Evolutionary conservation across 2,888 invertebrate genomes (phyloP), one percentile per base, ranked within the genome.

Genomic region (Salticus scenicus): DNA sequence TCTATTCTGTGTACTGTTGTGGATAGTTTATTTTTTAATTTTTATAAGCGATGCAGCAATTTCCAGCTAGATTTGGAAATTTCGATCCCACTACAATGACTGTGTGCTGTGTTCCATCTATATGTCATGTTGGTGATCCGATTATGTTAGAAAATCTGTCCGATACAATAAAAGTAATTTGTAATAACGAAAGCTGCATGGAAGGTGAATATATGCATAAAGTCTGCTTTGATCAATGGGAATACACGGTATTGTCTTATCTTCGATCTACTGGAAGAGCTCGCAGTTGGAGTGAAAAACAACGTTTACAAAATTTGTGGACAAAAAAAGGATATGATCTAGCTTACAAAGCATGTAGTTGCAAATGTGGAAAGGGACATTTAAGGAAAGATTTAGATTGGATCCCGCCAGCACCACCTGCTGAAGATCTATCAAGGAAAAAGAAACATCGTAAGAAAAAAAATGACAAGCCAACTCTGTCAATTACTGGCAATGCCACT

Each of bases 281-380:
- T 2, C 93, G 98, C 28, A 96, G 96, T 89, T 98, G 98, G 98
- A 97, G 97, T 47, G 98, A 98, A 91, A 94, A 97, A 83, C 98
- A 98, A 91, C 94, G 98, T 33, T 94, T 95, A 90, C 98, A 98
- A 92, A 98, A 98, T 92, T 92, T 98, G 84, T 98, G 98, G 98
- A 97, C 98, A 80, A 98, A 98, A 92, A 98, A 98, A 92, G 98
- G 98, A 76, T 98, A 98, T 92, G 98, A 98, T 92, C 92, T 98
- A 91, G 97, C 97, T 8, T 98, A 95, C 92, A 98, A 97, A 88
- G 97, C 97, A 8, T 98, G 98, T 92, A 96, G 95, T 57, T 98
- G 98, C 92, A 95, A 95, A 88, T 98, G 98, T 92, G 96, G 96
- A 1, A 94, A 96, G 37, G 98, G 98, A 7, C 97, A 98, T 90